Evolutionary conservation across 2,888 invertebrate species (phyloP), one percentile per base, ranked within the genome.

Genomic region (Desoria tigrina): DNA sequence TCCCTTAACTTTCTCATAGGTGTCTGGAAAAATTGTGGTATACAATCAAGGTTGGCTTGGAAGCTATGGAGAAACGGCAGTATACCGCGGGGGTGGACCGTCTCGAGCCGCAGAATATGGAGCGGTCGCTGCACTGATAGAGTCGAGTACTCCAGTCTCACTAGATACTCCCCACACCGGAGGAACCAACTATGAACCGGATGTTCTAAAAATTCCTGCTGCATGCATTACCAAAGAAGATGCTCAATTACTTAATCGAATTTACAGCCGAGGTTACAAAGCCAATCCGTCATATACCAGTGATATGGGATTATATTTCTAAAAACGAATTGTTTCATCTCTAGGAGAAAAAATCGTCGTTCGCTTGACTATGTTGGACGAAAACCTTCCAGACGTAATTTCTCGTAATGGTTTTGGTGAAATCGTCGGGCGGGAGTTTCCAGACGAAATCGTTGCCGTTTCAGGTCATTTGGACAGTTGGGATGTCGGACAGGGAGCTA

Each of bases 151-250:
- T 6, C 79, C 79, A 2, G 78, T 78, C 59, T 81, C 81, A 18
- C 76, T 82, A 16, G 74, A 81, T 74, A 79, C 79, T 27, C 81
- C 81, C 1, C 81, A 81, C 70, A 81, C 81, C 2, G 82, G 82
- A 11, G 66, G 71, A 71, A 78, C 79, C 74, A 75, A 68, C 26
- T 78, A 77, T 57, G 81, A 77, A 0, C 32, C 26, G 16, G 83
- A 82, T 68, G 82, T 86, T 0, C 81, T 81, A 2, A 69, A 86
- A 80, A 90, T 90, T 62, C 90, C 90, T 9, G 84, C 86, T 0
- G 90, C 88, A 45, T 87, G 86, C 65, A 89, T 92, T 28, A 87
- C 90, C 1, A 81, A 86, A 16, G 92, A 92, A 82, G 90, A 92
- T 80, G 90, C 91, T 2, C 85, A 86, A 78, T 83, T 90, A 80